Conservation (phyloP, 2,888 invertebrate species). For the Lithophane semibrunnea region DNA sequence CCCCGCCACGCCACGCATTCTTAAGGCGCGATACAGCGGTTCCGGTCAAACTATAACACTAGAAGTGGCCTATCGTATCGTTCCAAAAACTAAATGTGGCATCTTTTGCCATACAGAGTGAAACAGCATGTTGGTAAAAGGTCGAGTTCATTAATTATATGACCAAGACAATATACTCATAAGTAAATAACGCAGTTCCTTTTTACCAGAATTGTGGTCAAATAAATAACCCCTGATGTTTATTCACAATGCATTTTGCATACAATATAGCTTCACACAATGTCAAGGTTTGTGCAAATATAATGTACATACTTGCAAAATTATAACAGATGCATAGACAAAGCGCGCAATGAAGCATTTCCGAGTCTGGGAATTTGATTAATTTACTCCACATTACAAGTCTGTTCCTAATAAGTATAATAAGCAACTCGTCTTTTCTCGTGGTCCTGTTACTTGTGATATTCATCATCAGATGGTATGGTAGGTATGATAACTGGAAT, state of each 20-base stretch:
- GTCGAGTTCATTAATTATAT: background rate
- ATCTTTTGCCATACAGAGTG: background rate
- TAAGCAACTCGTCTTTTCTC: background rate
- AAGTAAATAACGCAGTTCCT: slow-evolving; percentile 6
- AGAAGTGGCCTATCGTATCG: too few species aligned
- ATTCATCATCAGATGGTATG: too few species aligned
- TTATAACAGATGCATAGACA: slow-evolving; percentile 1
- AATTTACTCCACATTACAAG: background rate
- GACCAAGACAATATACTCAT: slow-evolving; percentile 2
- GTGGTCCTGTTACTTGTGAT: background rate
- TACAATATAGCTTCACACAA: background rate
- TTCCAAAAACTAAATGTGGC: too few species aligned
- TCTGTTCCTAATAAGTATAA: background rate
- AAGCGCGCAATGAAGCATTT: slow-evolving; percentile 23
- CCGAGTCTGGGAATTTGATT: slow-evolving; percentile 26
- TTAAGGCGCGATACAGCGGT: too few species aligned
- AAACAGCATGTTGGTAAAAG: background rate
- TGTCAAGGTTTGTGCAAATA: slow-evolving; percentile 23
- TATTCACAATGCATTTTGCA: slow-evolving; percentile 16
- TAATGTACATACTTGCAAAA: slow-evolving; percentile 12
- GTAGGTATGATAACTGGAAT: too few species aligned
- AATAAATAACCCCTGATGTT: background rate
- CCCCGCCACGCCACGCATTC: too few species aligned
- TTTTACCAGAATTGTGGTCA: background rate
- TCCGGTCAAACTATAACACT: too few species aligned